Evolutionary conservation across 2,113 vertebrate genomes (phyloP).

Genomic region (Morone saxatilis): DNA sequence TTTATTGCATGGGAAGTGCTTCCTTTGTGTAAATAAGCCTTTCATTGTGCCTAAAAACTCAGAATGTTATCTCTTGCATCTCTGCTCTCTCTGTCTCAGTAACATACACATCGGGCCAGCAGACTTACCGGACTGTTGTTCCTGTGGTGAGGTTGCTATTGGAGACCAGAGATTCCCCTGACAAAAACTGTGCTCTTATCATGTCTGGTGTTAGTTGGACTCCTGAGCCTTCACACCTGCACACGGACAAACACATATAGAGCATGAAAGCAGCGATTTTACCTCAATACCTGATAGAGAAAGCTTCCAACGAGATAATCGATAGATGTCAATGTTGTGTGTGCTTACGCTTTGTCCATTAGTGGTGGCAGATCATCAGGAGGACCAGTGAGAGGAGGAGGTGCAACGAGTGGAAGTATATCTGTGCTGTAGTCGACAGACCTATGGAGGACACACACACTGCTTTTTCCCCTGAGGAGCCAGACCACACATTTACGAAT

Average conservation of each 20-base stretch:
- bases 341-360: constrained; percentile 63
- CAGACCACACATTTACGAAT: constrained; percentile 27
- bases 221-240: constrained; percentile 68
- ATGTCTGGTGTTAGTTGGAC: constrained; percentile 88
- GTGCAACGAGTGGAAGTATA: constrained; percentile 53
- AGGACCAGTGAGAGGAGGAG: constrained; percentile 51
- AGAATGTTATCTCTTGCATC: neutral
- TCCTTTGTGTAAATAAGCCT: constrained; percentile 32
- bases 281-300: neutral
- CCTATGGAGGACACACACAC: constrained; percentile 63
- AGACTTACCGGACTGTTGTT: neutral
- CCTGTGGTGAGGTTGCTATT: constrained; percentile 36
- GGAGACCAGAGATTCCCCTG: constrained; percentile 35
- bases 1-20: constrained; percentile 16
- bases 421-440: constrained; percentile 62
- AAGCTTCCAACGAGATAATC: neutral
- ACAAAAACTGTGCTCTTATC: constrained; percentile 87
- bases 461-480: constrained; percentile 15
- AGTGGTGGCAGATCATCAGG: constrained; percentile 39
- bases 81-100: constrained; percentile 6
- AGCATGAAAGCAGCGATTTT: neutral
- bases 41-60: neutral
- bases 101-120: neutral
- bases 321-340: neutral
- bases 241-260: neutral